A percentile compares a stretch with the other conserved stretches of the same genome.
Evolutionary conservation across 2,113 vertebrate species (phyloP).

Genomic region (Oreocharis arfaki): DNA sequence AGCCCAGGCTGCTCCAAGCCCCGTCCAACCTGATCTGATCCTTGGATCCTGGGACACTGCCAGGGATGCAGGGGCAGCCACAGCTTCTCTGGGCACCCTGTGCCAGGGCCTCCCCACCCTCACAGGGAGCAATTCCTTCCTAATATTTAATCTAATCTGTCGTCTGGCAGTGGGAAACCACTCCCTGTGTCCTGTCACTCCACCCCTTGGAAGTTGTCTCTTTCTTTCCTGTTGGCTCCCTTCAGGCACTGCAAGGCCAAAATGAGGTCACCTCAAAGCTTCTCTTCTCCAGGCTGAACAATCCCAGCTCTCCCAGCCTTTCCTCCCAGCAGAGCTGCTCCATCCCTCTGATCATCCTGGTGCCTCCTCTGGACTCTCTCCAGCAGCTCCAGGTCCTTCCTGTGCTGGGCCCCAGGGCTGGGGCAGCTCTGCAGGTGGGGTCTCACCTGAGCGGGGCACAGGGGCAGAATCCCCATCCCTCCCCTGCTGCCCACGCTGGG

Average conservation of each 20-base stretch:
- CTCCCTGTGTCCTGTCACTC: background rate
- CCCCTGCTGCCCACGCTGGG: background rate
- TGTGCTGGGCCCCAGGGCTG: background rate
- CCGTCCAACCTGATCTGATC: fast-evolving
- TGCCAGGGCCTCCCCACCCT: fast-evolving
- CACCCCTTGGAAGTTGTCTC: background rate
- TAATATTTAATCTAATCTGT: fast-evolving
- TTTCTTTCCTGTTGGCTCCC: background rate
- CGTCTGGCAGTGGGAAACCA: background rate
- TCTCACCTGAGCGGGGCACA: background rate
- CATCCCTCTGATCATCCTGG: background rate
- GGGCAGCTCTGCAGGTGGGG: background rate
- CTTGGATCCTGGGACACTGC: fast-evolving
- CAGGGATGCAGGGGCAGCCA: background rate
- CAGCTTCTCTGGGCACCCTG: background rate
- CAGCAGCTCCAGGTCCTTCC: background rate
- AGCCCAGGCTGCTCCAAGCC: fast-evolving
- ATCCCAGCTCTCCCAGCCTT: background rate
- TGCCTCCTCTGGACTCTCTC: background rate
- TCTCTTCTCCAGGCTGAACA: background rate
- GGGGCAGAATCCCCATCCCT: background rate
- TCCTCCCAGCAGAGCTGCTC: background rate
- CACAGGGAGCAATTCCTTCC: fast-evolving
- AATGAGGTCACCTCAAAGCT: fast-evolving
- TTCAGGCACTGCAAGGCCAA: background rate